Conservation (phyloP, 2,888 invertebrate species). For the Gastracanthus pulcherrimus region DNA sequence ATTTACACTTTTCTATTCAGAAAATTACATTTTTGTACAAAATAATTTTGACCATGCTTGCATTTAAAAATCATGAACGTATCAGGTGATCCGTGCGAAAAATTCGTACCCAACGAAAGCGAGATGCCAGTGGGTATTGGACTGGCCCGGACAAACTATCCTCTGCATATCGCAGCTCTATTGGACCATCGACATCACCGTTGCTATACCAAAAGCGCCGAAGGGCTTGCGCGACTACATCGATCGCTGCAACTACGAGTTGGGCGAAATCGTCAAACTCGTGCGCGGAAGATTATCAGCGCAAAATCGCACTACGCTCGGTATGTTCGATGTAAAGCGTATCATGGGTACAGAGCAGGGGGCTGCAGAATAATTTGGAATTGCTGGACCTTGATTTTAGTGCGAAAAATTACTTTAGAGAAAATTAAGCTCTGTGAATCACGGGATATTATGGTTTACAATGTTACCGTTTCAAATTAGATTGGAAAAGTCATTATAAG, state of each 20-base stretch:
- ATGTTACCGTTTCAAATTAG: too few relatives aligned
- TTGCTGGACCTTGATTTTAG: too few relatives aligned
- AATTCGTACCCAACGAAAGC: constrained; percentile 75
- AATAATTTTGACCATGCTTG: too few relatives aligned
- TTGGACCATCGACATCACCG: constrained; percentile 94
- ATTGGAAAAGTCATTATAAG: too few relatives aligned
- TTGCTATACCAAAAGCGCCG: constrained; percentile 82
- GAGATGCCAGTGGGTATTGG: constrained; percentile 80
- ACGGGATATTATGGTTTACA: too few relatives aligned
- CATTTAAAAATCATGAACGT: too few relatives aligned
- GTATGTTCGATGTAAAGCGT: constrained; percentile 77
- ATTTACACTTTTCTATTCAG: too few relatives aligned
- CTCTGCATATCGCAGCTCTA: constrained; percentile 89
- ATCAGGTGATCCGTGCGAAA: constrained; percentile 76
- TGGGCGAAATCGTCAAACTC: constrained; percentile 89
- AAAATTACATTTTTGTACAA: too few relatives aligned
- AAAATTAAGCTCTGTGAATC: too few relatives aligned
- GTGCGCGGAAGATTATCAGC: constrained; percentile 91
- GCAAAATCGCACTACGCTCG: constrained; percentile 93
- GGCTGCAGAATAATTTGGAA: too few relatives aligned
- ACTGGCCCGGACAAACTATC: constrained; percentile 84
- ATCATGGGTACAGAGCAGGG: neutral
- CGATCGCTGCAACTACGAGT: constrained; percentile 86
- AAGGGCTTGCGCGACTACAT: constrained; percentile 83
- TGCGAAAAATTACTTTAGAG: too few relatives aligned